Base-by-base conservation (phyloP, 2,888 invertebrate species). In the Clusia tigrina region DNA sequence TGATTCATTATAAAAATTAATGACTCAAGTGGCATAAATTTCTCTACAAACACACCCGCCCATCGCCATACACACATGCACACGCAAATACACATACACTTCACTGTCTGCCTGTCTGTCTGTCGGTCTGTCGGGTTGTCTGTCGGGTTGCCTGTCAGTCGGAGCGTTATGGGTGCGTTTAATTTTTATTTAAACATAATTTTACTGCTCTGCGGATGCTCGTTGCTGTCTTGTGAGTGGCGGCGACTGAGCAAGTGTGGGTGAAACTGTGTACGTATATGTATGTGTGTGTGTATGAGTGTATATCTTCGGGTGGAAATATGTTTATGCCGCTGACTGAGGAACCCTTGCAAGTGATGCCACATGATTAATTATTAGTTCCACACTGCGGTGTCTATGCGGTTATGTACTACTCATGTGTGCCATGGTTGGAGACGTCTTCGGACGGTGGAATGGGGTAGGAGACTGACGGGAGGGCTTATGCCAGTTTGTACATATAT, bases 11-110 rank as follows among this genome's bases (percentile, higher is more conserved):
- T 71, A 66, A 67, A 71, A 72, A 69, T 74, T 73, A 74, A 74
- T 73, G 72, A 74, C 73, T 69, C 72, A 68, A 76, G 72, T 71
- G 76, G 70, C 71, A 66, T 70, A 68, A 67, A 74, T 72, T 70
- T 67, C 58, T 66, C 58, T 24, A 56, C 38, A 48, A 24, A 48
- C 51, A n/a, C 59, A 66, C 23, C 60, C 25, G 48, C 46, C 46
- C 48, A 15, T 24, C 46, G n/a, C 23, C n/a, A 15, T 3, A 63
- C 46, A 63, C 62, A 59, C 62, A 38, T 20, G 20, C 42, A 6
- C n/a, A n/a, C 3, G 37, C 1, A n/a, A n/a, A n/a, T n/a, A n/a
- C n/a, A n/a, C n/a, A n/a, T n/a, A n/a, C n/a, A n/a, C n/a, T n/a
- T n/a, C n/a, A n/a, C n/a, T n/a, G n/a, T n/a, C n/a, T n/a, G n/a